Percentiles rank a stretch among this genome's conserved stretches.
Conservation (phyloP, 2,797 vertebrate genomes). For the Acipenser transmontanus region DNA sequence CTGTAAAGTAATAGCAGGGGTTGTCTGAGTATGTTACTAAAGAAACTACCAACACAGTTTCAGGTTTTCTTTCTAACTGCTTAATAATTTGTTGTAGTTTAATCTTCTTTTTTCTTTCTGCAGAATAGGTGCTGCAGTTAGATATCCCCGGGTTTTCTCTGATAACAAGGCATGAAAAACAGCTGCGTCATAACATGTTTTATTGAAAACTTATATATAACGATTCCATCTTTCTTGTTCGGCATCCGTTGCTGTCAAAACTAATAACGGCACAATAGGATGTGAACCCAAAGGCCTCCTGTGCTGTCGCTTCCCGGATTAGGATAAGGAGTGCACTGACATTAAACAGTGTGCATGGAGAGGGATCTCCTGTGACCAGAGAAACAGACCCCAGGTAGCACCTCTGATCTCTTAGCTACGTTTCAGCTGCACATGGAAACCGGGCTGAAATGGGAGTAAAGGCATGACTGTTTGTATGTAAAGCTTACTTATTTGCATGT, state of each 20-base stretch:
- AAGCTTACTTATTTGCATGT: no score
- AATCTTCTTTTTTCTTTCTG: no score
- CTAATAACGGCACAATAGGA: constrained; percentile 23
- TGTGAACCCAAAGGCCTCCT: constrained; percentile 21
- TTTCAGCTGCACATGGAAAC: constrained; percentile 14
- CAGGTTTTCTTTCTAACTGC: no score
- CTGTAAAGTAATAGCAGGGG: no score
- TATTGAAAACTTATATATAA: neutral
- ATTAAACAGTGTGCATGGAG: constrained; percentile 30
- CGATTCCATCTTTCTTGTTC: constrained; percentile 13
- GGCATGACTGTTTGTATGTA: no score
- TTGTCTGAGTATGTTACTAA: no score
- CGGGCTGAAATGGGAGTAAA: constrained; percentile 6
- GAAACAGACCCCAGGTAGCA: constrained; percentile 22
- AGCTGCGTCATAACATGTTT: no score
- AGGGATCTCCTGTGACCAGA: constrained; percentile 10
- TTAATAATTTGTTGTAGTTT: no score
- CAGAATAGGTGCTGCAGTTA: no score
- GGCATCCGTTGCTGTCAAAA: constrained; percentile 16
- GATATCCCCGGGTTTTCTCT: no score
- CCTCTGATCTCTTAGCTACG: constrained; percentile 30
- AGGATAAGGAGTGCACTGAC: constrained; percentile 28
- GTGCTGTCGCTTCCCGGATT: constrained; percentile 26
- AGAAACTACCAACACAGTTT: no score
- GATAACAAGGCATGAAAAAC: no score